Conservation (phyloP, 2,113 vertebrate species). For the Spizaetus ornatus region DNA sequence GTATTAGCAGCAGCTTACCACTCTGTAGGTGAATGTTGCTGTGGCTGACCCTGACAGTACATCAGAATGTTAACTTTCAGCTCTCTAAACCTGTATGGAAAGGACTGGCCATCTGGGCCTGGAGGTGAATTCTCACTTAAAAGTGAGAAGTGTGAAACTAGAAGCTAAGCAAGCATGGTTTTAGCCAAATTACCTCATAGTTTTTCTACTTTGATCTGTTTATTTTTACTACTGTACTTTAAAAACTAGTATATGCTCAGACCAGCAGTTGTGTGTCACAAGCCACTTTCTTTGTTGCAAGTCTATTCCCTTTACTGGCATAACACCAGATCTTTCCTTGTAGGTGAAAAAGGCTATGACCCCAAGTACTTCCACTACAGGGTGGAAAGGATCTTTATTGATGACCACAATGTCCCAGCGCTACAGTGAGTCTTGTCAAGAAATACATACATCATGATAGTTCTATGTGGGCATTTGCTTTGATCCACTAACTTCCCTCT, state of each 20-base stretch:
- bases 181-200: neutral
- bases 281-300: neutral
- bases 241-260: neutral
- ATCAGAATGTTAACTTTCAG: neutral
- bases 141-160: neutral
- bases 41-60: neutral
- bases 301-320: neutral
- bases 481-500: neutral
- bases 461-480: neutral
- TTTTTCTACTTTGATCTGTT: neutral
- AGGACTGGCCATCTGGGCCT: neutral
- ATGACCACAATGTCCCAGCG: conserved; percentile 92
- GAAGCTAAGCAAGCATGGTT: neutral
- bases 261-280: neutral
- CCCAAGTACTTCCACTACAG: conserved; percentile 88
- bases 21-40: neutral
- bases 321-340: conserved; percentile 20
- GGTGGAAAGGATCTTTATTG: conserved; percentile 87
- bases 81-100: neutral
- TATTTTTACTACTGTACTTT: neutral
- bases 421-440: conserved; percentile 78
- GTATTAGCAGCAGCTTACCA: neutral
- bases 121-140: neutral
- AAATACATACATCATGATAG: fast-evolving
- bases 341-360: conserved; percentile 93